Evolutionary conservation across 2,797 vertebrate genomes (phyloP).

Genomic region (Diceros bicornis): DNA sequence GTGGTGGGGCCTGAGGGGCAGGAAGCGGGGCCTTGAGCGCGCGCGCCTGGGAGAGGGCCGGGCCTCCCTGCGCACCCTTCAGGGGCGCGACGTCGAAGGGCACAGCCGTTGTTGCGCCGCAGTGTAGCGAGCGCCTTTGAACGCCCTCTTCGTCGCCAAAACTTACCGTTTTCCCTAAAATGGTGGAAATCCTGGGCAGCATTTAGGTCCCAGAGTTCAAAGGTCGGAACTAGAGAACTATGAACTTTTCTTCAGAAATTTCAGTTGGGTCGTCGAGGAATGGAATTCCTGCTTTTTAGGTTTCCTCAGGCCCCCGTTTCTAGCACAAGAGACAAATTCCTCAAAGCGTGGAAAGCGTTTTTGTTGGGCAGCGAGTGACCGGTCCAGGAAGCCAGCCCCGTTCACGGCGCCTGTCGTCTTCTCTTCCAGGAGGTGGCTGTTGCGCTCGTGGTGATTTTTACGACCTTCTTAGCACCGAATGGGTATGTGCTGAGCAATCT

Average conservation of each 20-base stretch:
- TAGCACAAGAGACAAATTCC: neutral
- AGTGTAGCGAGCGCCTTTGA: accelerated
- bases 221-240: neutral
- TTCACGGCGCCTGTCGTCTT: neutral
- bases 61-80: neutral
- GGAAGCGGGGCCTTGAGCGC: neutral
- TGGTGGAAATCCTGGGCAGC: neutral
- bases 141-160: too few species aligned
- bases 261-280: neutral
- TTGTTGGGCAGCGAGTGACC: neutral
- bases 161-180: neutral
- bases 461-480: neutral
- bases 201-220: neutral
- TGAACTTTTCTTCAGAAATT: neutral
- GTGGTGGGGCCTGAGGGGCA: neutral
- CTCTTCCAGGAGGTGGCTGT: constrained; percentile 41
- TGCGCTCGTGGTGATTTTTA: constrained; percentile 50
- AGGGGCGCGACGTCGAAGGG: neutral
- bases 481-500: constrained; percentile 25
- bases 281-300: neutral
- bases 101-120: neutral
- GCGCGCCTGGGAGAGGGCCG: neutral
- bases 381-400: neutral
- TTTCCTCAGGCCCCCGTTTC: neutral
- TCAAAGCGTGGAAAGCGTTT: neutral